Evolutionary conservation across 2,888 invertebrate species (phyloP), one percentile per base, ranked within the genome.

Genomic region (Coremacera marginata): DNA sequence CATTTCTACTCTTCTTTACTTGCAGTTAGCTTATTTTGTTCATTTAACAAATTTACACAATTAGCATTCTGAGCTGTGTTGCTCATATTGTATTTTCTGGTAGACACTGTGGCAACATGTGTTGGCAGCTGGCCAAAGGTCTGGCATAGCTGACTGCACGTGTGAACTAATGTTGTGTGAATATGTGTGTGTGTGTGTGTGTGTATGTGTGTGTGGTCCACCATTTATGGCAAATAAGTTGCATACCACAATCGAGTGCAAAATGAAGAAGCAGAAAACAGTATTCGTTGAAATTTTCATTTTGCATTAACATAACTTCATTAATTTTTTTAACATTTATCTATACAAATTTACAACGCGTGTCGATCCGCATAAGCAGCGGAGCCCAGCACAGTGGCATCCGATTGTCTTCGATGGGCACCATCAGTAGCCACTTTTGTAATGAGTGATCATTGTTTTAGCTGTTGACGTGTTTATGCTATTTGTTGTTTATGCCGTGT

Each of bases 31-130:
- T 31, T 63, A 49, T 31, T 25, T 25, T 62, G 72, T 49, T 44
- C 49, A 63, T 73, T 63, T 62, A 55, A 60, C 77, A 60, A 71
- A 76, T 76, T 71, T 72, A 72, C 77, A 74, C 70, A 74, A 77
- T 74, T 77, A 74, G 74, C 77, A 74, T 74, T 63, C 57, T n/a
- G n/a, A n/a, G 65, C 22, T 65, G 70, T 68, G 68, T 55, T 51
- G 49, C 49, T 44, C 60, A 65, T 49, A 75, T 62, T n/a, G 62
- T 37, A 8, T 55, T 22, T 19, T 7, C 22, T 65, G 37, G 16
- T n/a, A 65, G 63, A 65, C 63, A 65, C 31, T 34, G 75, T 49
- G 68, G 70, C 75, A 75, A 62, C 75, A 65, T 55, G 27, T 67
- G 63, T n/a, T 63, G 63, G 63, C 63, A 65, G 63, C 63, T 27